Percentiles rank a stretch among this genome's conserved stretches.
Conservation (phyloP, 1,140 invertebrate genomes). For the Drosophila navojoa region DNA sequence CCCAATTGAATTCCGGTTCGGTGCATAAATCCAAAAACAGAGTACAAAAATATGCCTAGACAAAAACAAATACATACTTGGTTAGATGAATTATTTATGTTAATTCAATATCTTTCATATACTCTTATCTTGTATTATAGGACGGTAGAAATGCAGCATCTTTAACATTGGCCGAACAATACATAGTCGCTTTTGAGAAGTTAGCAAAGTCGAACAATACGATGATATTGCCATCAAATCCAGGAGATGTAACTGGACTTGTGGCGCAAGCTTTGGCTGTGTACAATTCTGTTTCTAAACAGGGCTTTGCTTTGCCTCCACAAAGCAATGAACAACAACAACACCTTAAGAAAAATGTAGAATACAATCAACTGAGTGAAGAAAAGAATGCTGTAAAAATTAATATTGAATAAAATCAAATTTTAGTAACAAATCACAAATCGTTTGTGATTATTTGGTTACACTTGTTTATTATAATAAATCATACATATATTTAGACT, state of each 20-base stretch:
- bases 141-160: slow-evolving; percentile 94
- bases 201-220: slow-evolving; percentile 97
- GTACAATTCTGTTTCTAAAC: slow-evolving; percentile 74
- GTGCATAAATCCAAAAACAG: background rate
- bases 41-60: no score
- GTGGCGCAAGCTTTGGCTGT: slow-evolving; percentile 90
- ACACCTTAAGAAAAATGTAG: slow-evolving; percentile 45
- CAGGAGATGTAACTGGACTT: slow-evolving; percentile 92
- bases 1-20: no score
- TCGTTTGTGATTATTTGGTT: background rate
- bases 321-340: slow-evolving; percentile 13
- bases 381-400: slow-evolving; percentile 72
- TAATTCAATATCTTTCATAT: background rate
- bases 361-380: slow-evolving; percentile 59
- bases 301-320: slow-evolving; percentile 21
- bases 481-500: background rate
- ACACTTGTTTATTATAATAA: background rate
- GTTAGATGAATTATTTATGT: no score
- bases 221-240: slow-evolving; percentile 95
- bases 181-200: slow-evolving; percentile 96
- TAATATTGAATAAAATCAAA: slow-evolving; percentile 61
- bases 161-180: slow-evolving; percentile 96
- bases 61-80: no score
- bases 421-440: slow-evolving; percentile 24
- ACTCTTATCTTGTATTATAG: slow-evolving; percentile 60